A percentile compares a stretch with the other conserved stretches of the same genome.
phyloP scores from a whole-genome alignment of 2,113 vertebrate genomes.

The Channa maculata region DNA sequence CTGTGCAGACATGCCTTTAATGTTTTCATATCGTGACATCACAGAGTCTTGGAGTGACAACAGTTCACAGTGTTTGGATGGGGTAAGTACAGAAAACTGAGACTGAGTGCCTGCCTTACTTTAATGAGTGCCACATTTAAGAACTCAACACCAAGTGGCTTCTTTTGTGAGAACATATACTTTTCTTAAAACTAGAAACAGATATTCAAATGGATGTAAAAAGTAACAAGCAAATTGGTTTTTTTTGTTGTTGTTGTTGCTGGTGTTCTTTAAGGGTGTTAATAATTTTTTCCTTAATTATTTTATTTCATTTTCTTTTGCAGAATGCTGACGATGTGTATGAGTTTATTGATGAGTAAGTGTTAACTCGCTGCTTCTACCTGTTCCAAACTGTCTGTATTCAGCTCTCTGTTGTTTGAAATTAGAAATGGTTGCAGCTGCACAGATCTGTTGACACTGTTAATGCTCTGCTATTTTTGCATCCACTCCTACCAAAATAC shows the following conservation, averaged over 20 bases:
- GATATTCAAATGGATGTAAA: neutral
- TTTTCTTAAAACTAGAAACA: neutral
- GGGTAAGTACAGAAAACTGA: conserved; percentile 61
- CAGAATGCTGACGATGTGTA: conserved; percentile 81
- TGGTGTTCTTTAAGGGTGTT: neutral
- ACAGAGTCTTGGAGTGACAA: conserved; percentile 76
- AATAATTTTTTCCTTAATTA: neutral
- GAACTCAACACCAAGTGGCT: neutral
- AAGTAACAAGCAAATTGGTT: too few species aligned
- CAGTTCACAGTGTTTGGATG: conserved; percentile 59
- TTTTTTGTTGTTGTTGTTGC: neutral
- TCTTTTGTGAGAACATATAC: neutral
- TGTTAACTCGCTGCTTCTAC: conserved; percentile 23
- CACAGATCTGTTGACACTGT: too few species aligned
- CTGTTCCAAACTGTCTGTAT: neutral
- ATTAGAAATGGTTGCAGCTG: neutral
- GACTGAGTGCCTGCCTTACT: neutral
- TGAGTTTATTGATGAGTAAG: conserved; percentile 82
- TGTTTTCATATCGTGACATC: conserved; percentile 17
- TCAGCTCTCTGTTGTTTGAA: neutral
- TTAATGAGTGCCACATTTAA: neutral
- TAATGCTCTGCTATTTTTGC: conserved; percentile 28
- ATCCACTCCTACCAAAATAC: neutral
- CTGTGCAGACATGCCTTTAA: neutral
- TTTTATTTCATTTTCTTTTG: conserved; percentile 36